Evolutionary conservation across 2,888 invertebrate species (phyloP).

Genomic region (Ennomos fuscantarius): DNA sequence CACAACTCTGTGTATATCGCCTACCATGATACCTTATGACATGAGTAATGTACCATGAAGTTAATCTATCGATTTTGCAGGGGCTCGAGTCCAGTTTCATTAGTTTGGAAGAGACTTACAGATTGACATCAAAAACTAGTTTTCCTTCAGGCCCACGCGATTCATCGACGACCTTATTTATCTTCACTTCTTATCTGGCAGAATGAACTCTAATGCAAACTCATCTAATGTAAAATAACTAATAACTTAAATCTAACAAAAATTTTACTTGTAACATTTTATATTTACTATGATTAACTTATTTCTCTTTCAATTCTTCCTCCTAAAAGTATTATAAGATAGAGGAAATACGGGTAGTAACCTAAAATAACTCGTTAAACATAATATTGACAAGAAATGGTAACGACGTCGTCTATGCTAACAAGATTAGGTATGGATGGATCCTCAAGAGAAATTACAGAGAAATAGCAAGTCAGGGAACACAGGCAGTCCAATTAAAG

Average conservation of each 20-base stretch:
- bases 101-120: too few species aligned
- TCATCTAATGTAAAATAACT: too few species aligned
- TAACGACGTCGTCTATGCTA: constrained; percentile 25
- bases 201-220: too few species aligned
- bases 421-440: constrained; percentile 20
- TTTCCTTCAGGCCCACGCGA: too few species aligned
- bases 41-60: constrained; percentile 9
- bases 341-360: constrained; percentile 1
- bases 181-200: too few species aligned
- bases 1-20: constrained; percentile 7
- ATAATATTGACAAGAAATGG: constrained; percentile 23
- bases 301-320: too few species aligned
- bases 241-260: too few species aligned
- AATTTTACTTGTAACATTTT: too few species aligned
- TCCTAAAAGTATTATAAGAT: too few species aligned
- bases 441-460: constrained; percentile 42
- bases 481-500: constrained; percentile 22
- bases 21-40: constrained; percentile 15
- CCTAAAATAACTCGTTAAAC: constrained; percentile 21
- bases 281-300: too few species aligned
- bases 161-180: too few species aligned
- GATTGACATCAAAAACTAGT: too few species aligned
- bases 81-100: neutral
- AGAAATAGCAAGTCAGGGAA: constrained; percentile 26
- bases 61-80: neutral